A percentile compares a stretch with the other conserved stretches of the same genome.
These are phyloP conservation scores for Agrotis exclamationis DNA, from an alignment of 2,888 invertebrate species.

Conservation along the genomic window DNA sequence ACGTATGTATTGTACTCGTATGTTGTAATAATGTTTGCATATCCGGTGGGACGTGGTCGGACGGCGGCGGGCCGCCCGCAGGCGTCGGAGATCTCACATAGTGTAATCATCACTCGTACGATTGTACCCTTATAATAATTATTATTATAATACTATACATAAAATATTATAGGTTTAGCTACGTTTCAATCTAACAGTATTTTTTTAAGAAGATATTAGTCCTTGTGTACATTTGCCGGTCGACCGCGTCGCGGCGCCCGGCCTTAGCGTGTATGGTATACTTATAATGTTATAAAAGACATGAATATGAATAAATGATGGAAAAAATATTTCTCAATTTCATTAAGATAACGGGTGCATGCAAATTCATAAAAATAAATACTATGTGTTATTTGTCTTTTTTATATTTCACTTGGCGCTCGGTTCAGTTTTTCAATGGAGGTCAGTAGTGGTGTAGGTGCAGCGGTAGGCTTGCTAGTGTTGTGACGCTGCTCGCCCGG, in stretches of 20 bases:
- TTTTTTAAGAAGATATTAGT: constrained; percentile 92
- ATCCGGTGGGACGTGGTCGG: constrained; percentile 89
- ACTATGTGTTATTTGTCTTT: constrained; percentile 91
- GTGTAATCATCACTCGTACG: constrained; percentile 89
- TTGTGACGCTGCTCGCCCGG: constrained; percentile 55
- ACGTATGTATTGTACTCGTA: constrained; percentile 82
- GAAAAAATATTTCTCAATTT: constrained; percentile 89
- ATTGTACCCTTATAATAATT: constrained; percentile 88
- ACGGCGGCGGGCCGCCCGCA: constrained; percentile 86
- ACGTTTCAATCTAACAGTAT: constrained; percentile 91
- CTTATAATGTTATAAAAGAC: constrained; percentile 90
- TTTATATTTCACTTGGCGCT: constrained; percentile 90
- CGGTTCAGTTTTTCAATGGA: constrained; percentile 88
- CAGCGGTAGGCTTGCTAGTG: constrained; percentile 72
- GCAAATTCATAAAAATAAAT: constrained; percentile 88
- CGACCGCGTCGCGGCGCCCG: constrained; percentile 83
- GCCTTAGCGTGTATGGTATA: constrained; percentile 89
- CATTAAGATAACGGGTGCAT: constrained; percentile 90
- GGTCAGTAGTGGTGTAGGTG: constrained; percentile 70
- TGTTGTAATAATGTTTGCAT: constrained; percentile 87
- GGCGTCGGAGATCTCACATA: constrained; percentile 90
- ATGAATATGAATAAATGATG: constrained; percentile 89
- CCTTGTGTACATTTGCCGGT: constrained; percentile 89
- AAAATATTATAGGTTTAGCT: constrained; percentile 89
- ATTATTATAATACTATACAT: constrained; percentile 86